Base-by-base conservation (phyloP, 2,888 invertebrate genomes). In the Drosophila cognata region DNA sequence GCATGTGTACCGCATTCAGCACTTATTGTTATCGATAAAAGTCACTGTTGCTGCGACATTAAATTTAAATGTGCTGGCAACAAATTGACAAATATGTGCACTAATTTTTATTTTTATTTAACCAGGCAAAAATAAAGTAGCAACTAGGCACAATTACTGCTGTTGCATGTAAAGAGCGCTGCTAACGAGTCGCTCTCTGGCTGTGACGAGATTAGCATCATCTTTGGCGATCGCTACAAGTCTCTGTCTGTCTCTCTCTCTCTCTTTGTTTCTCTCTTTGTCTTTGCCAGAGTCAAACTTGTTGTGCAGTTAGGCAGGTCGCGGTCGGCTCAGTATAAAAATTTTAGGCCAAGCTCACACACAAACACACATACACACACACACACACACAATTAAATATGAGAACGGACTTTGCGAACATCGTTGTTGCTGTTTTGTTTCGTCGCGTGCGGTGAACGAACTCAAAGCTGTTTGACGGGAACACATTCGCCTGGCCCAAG, bases 391-490 rank as follows among this genome's bases (percentile, higher is more conserved):
- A 52, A 29, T 36, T n/a, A 31, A 25, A 21, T 57, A 43, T 57
- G 41, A 57, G 43, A 59, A 59, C 66, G 56, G 28, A 64, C 41
- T 55, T 28, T 21, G 68, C 69, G 56, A 68, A 56, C 50, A 51
- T 50, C 21, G 48, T 29, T 43, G 65, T 51, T 52, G 63, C 60
- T 56, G 56, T 55, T 55, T 55, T 25, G 56, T 7, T 41, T 61
- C 77, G 56, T 79, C 66, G 73, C 72, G 77, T 76, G 83, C 91
- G 92, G 93, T 93, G 90, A 92, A 92, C 91, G 92, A 92, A 92
- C 92, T 92, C 85, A 84, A 92, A 92, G 92, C 91, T 83, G 93
- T 90, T 89, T 92, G 89, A 92, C 91, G 91, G 92, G 92, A 92
- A 92, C 87, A 84, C 70, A 69, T 62, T 74, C 78, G 72, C 70